Conservation (phyloP, 2,113 vertebrate genomes). For the Erythrocercus mccallii region DNA sequence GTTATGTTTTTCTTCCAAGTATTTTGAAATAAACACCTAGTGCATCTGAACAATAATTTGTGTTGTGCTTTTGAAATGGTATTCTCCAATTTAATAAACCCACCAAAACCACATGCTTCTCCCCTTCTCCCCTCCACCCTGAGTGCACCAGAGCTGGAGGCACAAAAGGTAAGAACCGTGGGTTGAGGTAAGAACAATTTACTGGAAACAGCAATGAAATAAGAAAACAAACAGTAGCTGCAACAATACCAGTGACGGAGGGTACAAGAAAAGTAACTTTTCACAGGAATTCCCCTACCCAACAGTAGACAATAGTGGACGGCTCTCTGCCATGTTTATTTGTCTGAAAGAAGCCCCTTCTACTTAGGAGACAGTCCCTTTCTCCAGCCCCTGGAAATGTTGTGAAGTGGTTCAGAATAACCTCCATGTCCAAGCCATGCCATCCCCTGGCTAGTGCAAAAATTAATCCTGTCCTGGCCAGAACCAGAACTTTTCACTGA, state of each 20-base stretch:
- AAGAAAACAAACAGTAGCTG: not conserved
- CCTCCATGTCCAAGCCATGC: not conserved
- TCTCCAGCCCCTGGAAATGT: not conserved
- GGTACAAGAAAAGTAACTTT: not conserved
- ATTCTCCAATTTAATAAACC: not conserved
- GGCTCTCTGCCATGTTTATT: not conserved
- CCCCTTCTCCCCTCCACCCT: not conserved
- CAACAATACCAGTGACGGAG: not conserved
- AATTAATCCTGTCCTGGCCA: not conserved
- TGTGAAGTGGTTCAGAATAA: not conserved
- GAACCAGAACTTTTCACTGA: not conserved
- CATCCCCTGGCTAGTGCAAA: not conserved
- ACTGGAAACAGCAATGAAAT: not conserved
- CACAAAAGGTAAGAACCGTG: not conserved
- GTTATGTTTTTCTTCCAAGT: fast-evolving
- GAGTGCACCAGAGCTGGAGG: fast-evolving
- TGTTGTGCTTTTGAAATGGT: not conserved
- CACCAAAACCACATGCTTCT: not conserved
- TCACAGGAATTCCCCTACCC: not conserved
- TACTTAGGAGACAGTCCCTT: not conserved
- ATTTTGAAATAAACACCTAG: not conserved
- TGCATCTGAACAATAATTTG: not conserved
- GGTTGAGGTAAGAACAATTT: not conserved
- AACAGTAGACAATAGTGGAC: not conserved
- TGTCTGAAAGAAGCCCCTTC: not conserved